Base-by-base conservation (phyloP, 2,888 invertebrate genomes). In the Archips xylosteana region DNA sequence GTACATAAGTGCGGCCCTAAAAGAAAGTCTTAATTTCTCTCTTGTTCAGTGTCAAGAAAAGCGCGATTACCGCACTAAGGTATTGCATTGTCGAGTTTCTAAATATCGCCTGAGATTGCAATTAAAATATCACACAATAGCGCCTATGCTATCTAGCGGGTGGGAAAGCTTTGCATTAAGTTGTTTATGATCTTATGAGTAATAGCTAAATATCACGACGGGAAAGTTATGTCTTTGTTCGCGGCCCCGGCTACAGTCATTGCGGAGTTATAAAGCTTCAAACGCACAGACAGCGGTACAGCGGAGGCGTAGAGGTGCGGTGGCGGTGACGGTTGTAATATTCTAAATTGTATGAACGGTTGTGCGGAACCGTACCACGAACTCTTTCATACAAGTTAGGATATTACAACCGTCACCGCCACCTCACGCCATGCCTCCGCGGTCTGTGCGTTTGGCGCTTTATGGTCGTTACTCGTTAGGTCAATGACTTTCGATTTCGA, bases 401-500 rank as follows among this genome's bases (percentile, higher is more conserved):
- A 23, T 23, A 23, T 23, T 23, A 23, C 23, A 23, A 23, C 23
- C 23, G 1, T 23, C 23, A 23, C 23, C 23, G 23, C 23, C 23
- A 23, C 23, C 23, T 0, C 23, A 23, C 23, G 23, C 23, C 23
- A 23, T 23, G 23, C 23, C 23, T 23, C 23, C 23, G 23, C 23
- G 0, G 23, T 23, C 23, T 23, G 23, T 23, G 23, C 23, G 23
- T 23, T 23, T 23, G 23, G 23, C 23, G 23, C 23, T 23, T 23
- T 23, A 60, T 54, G 68, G 70, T 54, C 15, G 54, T 54, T 54
- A 23, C 23, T 61, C 51, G 75, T 67, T 66, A 80, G 83, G 80
- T 82, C 79, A 61, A 78, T 81, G 81, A 75, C 83, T 75, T 75
- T 75, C 74, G 78, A 83, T 83, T 85, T 83, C 85, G 34, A 51